A percentile compares a stretch with the other conserved stretches of the same genome.
phyloP scores from a whole-genome alignment of 2,888 invertebrate genomes.

The Leucophenga maculata region DNA sequence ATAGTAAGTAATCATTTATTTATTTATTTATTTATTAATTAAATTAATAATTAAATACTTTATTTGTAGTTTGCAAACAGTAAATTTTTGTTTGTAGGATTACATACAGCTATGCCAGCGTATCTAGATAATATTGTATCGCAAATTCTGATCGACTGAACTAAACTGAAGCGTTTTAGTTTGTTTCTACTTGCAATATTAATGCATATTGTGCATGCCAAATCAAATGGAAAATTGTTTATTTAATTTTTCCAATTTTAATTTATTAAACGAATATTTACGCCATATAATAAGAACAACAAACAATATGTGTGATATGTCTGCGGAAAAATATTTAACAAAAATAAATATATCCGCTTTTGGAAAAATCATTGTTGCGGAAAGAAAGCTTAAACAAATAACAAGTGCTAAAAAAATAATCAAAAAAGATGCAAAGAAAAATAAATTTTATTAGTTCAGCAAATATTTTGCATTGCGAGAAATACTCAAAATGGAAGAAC shows the following conservation, averaged over 20 bases:
- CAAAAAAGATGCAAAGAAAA: neutral
- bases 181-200: no score
- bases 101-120: no score
- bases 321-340: neutral
- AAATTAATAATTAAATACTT: neutral
- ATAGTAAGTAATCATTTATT: no score
- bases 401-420: no score
- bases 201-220: no score
- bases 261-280: neutral
- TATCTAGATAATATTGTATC: no score
- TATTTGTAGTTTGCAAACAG: constrained; percentile 1
- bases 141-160: no score
- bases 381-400: no score
- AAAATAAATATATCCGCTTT: neutral
- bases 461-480: neutral
- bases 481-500: constrained; percentile 10
- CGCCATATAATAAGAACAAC: neutral
- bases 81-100: neutral
- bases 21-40: neutral
- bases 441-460: constrained; percentile 7
- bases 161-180: no score
- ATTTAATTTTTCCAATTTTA: neutral
- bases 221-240: neutral
- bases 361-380: neutral
- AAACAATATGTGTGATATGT: constrained; percentile 8